Evolutionary conservation across 2,113 vertebrate species (phyloP).

Genomic region (Felis catus): DNA sequence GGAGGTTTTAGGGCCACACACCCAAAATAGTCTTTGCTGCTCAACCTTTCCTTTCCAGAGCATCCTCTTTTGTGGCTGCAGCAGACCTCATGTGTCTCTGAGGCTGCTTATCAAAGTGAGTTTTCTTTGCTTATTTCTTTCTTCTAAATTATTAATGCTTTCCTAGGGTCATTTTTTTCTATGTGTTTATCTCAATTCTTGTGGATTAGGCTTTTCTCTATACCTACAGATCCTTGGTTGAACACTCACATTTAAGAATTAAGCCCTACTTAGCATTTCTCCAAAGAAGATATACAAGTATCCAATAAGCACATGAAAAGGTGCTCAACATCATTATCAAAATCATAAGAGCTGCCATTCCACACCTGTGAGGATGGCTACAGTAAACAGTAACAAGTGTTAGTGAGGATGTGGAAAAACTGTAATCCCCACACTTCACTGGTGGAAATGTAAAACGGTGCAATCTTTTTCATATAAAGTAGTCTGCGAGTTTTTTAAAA

Average conservation of each 20-base stretch:
- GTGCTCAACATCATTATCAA: conserved; percentile 6
- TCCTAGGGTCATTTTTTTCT: not conserved
- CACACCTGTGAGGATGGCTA: not conserved
- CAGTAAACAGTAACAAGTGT: not conserved
- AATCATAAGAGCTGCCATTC: not conserved
- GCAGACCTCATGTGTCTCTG: not conserved
- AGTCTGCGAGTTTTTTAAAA: not conserved
- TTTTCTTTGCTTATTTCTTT: not conserved
- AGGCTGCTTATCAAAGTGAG: not conserved
- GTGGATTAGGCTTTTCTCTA: not conserved
- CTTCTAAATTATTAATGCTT: not conserved
- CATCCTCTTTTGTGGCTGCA: not conserved
- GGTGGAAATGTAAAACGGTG: not conserved
- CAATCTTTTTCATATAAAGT: not conserved
- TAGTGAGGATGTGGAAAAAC: not conserved
- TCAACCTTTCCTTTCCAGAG: not conserved
- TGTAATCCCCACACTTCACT: not conserved
- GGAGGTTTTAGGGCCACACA: not conserved
- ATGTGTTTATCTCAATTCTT: not conserved
- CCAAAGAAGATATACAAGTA: conserved; percentile 12
- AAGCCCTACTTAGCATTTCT: not conserved
- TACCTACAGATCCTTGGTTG: not conserved
- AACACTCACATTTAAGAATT: not conserved
- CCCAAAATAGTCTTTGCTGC: not conserved
- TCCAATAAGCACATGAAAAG: not conserved